Conservation (phyloP, 1,140 invertebrate species). For the Formica exsecta region DNA sequence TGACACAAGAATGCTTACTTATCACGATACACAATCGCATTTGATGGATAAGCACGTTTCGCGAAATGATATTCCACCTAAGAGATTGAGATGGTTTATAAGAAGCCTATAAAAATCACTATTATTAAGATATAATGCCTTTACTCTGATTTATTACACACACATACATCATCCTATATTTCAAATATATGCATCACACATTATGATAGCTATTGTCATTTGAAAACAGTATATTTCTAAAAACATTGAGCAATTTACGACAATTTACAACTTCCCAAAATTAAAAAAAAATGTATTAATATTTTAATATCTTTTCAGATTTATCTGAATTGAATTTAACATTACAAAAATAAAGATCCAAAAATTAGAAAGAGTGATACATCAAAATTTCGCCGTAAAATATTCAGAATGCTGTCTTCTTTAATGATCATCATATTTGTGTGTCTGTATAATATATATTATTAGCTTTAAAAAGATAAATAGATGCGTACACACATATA, state of each 20-base stretch:
- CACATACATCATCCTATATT: background rate
- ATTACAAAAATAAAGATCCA: background rate
- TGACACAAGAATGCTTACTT: slow-evolving; percentile 12
- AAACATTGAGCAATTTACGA: background rate
- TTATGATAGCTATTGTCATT: background rate
- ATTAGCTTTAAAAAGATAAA: background rate
- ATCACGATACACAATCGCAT: background rate
- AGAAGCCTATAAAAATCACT: background rate
- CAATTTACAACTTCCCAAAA: background rate
- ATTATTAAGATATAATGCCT: slow-evolving; percentile 13
- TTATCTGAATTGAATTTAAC: background rate
- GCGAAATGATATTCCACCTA: background rate
- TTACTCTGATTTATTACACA: background rate
- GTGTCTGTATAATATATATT: background rate
- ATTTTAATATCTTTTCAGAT: background rate
- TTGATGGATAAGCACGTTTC: slow-evolving; percentile 9
- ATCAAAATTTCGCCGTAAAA: background rate
- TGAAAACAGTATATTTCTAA: background rate
- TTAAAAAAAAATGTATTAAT: background rate
- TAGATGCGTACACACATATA: background rate
- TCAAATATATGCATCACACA: background rate
- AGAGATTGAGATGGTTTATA: background rate
- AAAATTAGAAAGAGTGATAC: background rate
- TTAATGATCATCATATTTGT: background rate
- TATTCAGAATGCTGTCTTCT: background rate